Evolutionary conservation across 2,888 invertebrate species (phyloP).

Genomic region (Philonicus albiceps): DNA sequence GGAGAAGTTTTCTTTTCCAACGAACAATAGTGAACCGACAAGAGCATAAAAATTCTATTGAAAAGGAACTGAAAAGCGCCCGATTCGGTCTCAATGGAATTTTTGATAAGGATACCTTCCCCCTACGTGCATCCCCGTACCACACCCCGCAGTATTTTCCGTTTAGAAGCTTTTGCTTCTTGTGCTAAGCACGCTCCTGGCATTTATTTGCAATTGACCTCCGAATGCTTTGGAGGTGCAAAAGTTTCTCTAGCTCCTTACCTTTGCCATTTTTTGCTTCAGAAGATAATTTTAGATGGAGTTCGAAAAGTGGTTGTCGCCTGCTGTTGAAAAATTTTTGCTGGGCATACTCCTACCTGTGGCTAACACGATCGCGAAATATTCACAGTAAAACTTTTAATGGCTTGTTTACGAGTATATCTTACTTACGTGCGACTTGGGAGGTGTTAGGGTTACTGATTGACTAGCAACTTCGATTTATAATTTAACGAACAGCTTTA

Average conservation of each 20-base stretch:
- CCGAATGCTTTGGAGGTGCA: neutral
- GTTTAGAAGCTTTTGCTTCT: neutral
- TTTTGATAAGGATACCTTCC: neutral
- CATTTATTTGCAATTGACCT: neutral
- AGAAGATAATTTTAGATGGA: neutral
- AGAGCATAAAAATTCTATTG: neutral
- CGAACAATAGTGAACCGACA: neutral
- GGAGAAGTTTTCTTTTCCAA: neutral
- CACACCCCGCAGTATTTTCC: neutral
- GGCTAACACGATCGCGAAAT: neutral
- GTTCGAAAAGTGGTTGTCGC: neutral
- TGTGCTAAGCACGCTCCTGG: neutral
- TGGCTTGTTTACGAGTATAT: neutral
- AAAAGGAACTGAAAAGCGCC: neutral
- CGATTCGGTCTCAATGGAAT: neutral
- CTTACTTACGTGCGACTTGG: neutral
- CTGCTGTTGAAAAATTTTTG: neutral
- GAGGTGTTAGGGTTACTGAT: neutral
- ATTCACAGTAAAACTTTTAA: neutral
- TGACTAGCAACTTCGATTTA: neutral
- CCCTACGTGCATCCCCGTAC: neutral
- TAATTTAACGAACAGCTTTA: neutral
- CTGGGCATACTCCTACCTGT: neutral
- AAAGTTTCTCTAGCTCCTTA: neutral
- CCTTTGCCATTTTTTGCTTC: neutral